Conservation (phyloP, 1,140 invertebrate species). For the Atta cephalotes region DNA sequence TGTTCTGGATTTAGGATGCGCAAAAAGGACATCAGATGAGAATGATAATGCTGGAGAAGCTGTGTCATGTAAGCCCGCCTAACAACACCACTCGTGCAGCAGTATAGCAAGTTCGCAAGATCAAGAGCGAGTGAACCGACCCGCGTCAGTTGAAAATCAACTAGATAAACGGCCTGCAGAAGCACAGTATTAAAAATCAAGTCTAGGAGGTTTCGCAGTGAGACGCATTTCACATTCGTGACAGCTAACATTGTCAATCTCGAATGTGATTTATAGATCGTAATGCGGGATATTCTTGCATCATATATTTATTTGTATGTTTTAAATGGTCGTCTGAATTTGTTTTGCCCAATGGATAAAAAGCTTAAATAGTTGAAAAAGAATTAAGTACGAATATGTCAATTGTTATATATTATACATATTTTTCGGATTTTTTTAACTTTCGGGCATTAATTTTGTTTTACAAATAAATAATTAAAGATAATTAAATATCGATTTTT, state of each 20-base stretch:
- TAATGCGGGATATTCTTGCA: slow-evolving; percentile 45
- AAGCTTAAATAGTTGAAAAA: neutral
- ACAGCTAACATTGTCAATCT: slow-evolving; percentile 15
- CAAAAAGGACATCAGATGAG: slow-evolving; percentile 87
- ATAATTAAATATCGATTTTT: neutral
- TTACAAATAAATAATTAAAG: neutral
- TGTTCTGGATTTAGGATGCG: slow-evolving; percentile 83
- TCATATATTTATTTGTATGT: slow-evolving; percentile 16
- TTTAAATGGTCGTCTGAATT: slow-evolving; percentile 15
- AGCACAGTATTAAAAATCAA: slow-evolving; percentile 59
- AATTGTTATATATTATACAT: slow-evolving; percentile 24
- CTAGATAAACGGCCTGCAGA: slow-evolving; percentile 88
- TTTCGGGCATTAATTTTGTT: neutral
- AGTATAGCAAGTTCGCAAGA: slow-evolving; percentile 89
- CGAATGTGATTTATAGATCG: slow-evolving; percentile 48
- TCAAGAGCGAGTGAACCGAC: slow-evolving; percentile 90
- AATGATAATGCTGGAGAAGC: slow-evolving; percentile 87
- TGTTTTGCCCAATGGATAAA: neutral
- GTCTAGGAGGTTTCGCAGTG: slow-evolving; percentile 11
- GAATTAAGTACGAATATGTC: neutral
- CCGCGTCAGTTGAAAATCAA: slow-evolving; percentile 90
- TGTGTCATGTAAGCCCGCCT: slow-evolving; percentile 87
- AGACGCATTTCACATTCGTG: slow-evolving; percentile 24
- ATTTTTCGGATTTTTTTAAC: neutral
- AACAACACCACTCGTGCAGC: slow-evolving; percentile 88